These are phyloP conservation scores for Agrenia bidenticulata DNA, from an alignment of 2,888 invertebrate genomes.

Conservation along the genomic window DNA sequence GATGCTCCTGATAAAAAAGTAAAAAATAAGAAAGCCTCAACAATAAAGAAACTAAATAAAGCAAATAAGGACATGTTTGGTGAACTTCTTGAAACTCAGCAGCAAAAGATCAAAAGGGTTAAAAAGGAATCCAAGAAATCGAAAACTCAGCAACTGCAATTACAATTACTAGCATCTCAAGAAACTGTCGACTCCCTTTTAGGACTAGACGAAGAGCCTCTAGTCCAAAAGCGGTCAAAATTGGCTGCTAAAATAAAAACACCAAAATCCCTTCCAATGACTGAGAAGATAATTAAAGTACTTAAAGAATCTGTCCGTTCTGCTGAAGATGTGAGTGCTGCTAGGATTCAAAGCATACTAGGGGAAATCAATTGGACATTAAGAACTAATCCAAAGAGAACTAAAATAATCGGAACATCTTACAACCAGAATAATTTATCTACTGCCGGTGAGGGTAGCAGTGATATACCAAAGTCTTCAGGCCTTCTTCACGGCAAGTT, in stretches of 20 bases:
- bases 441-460: not conserved
- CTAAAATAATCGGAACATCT: conserved; percentile 27
- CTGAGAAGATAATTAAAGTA: no score
- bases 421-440: conserved; percentile 4
- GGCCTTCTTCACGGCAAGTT: no score
- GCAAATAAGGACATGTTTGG: conserved; percentile 55
- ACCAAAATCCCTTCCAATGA: not conserved
- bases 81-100: conserved; percentile 49
- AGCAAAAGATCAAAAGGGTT: conserved; percentile 37
- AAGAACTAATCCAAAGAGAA: conserved; percentile 26
- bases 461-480: no score
- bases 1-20: not conserved
- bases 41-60: conserved; percentile 48
- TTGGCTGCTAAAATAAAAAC: not conserved
- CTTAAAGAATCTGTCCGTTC: no score
- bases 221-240: not conserved
- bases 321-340: no score
- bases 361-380: conserved; percentile 33
- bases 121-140: conserved; percentile 13
- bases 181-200: not conserved
- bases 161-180: not conserved
- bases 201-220: not conserved
- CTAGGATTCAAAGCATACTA: not conserved
- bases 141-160: not conserved
- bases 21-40: conserved; percentile 17